Evolutionary conservation across 2,113 vertebrate species (phyloP).

Genomic region (Dermatemys mawii): DNA sequence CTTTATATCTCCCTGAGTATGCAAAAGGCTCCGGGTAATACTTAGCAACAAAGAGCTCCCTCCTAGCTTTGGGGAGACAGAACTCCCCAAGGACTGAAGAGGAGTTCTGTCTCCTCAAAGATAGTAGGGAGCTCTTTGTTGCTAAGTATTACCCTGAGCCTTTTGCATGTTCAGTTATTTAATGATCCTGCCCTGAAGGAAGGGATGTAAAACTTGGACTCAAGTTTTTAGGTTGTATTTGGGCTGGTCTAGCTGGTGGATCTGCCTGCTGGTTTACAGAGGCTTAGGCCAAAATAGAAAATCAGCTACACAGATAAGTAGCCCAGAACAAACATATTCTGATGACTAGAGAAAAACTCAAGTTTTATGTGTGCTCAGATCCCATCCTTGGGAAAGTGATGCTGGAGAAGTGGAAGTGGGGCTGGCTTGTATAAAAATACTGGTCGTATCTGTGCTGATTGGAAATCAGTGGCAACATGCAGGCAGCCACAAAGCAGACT

Average conservation of each 20-base stretch:
- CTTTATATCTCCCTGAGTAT: too few relatives aligned
- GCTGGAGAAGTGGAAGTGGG: fast-evolving
- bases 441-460: neutral
- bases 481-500: neutral
- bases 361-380: neutral
- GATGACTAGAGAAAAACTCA: neutral
- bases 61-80: too few relatives aligned
- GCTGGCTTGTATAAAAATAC: neutral
- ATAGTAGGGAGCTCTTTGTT: neutral
- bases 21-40: too few relatives aligned
- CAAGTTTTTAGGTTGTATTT: fast-evolving
- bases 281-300: neutral
- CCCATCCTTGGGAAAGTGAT: neutral
- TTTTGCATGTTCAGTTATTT: neutral
- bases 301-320: neutral
- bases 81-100: neutral
- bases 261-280: neutral
- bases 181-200: neutral
- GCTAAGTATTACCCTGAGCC: neutral
- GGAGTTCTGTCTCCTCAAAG: neutral
- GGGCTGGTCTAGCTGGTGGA: neutral
- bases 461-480: constrained; percentile 30
- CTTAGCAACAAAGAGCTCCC: too few relatives aligned
- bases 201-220: neutral
- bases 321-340: fast-evolving